Evolutionary conservation across 2,797 vertebrate genomes (phyloP), one percentile per base, ranked within the genome.

Genomic region (Acrossocheilus fasciatus): DNA sequence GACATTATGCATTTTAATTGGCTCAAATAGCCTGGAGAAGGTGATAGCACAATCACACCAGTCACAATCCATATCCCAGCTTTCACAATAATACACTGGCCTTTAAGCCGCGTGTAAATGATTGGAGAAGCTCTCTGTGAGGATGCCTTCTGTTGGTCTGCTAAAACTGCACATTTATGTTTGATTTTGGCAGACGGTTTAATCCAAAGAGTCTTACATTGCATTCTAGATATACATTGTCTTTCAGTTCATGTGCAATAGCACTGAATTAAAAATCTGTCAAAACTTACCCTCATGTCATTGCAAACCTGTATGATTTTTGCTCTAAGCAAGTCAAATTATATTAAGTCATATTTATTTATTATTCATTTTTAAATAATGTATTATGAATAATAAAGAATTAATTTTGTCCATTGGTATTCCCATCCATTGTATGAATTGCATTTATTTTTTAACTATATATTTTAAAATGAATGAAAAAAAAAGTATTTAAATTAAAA

Each of bases 1-100:
- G 83, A 86, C 74, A 82, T 81, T 79, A 75, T 87, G 70, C 73
- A 85, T 87, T 89, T 87, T 89, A 89, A 89, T 89, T 89, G 88
- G 72, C 69, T 85, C 45, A 82, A 85, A 87, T 79, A 68, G 74
- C 79, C 83, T 73, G 54, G 54, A 72, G 79, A 82, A 66, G 77
- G 70, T 74, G 70, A 83, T 68, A 52, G 41, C 26, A 43, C 66
- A 62, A 81, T 81, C 78, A 68, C 78, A 81, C 77, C 76, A 43
- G 80, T 82, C 70, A 68, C 69, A 82, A 82, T 81, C 78, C 59
- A 66, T 86, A 81, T 81, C 80, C 57, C 45, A 62, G 75, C 81
- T 34, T 86, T 81, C 70, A 86, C 70, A 75, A 68, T 77, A 52
- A 76, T 75, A 34, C 45, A 74, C 41, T 39, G 57, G 45, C 70